A percentile compares a stretch with the other conserved stretches of the same genome.
Conservation (phyloP, 2,797 vertebrate genomes). For the Falco biarmicus region DNA sequence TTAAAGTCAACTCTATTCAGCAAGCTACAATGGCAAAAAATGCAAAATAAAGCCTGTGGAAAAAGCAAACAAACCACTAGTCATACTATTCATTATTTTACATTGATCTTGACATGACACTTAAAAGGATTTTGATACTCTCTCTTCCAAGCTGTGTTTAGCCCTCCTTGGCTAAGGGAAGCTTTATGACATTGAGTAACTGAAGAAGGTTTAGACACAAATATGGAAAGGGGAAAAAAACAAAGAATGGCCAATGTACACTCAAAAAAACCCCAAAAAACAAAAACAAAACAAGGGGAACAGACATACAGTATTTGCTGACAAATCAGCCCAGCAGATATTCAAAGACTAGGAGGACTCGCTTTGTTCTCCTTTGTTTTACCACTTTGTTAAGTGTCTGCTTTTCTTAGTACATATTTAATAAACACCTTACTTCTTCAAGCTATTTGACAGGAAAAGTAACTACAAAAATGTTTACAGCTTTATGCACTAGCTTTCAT, state of each 20-base stretch:
- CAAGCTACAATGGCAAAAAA: not conserved
- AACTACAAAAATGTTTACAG: not conserved
- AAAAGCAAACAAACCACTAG: not conserved
- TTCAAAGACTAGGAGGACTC: not conserved
- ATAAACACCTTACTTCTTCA: not conserved
- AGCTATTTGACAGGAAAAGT: not conserved
- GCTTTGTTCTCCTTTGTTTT: not conserved
- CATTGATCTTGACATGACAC: not conserved
- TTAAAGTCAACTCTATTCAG: not conserved
- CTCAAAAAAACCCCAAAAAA: not conserved
- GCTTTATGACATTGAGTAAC: not conserved
- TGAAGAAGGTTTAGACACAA: not conserved
- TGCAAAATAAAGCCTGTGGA: not conserved
- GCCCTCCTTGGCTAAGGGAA: not conserved
- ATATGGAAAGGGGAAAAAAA: not conserved
- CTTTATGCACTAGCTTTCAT: not conserved
- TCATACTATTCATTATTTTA: not conserved
- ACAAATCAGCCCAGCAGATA: not conserved
- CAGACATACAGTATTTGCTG: not conserved
- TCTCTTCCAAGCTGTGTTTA: not conserved
- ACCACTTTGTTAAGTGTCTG: not conserved
- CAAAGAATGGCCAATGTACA: not conserved
- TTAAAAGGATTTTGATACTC: not conserved
- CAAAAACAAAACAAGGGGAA: not conserved
- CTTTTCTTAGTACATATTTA: not conserved